Conservation (phyloP, 2,113 vertebrate genomes). For the Chaetodon trifascialis region DNA sequence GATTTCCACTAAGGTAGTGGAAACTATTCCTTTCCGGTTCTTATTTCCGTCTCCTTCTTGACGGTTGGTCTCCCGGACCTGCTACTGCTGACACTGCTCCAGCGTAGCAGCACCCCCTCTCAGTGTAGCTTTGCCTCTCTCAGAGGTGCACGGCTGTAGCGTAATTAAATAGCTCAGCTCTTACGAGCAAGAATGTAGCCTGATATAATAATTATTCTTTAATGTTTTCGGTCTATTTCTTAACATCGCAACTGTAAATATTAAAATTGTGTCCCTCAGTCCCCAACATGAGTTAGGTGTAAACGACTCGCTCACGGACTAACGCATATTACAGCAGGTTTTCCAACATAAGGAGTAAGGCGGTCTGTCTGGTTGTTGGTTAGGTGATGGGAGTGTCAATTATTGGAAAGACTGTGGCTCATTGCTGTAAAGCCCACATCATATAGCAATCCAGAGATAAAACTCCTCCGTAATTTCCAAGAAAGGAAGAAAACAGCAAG, state of each 20-base stretch:
- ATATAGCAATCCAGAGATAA: background rate
- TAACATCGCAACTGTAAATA: background rate
- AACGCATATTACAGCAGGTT: background rate
- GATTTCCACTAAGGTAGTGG: too few species aligned
- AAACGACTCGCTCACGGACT: background rate
- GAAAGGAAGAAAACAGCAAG: background rate
- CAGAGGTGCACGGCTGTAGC: background rate
- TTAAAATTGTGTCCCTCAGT: too few species aligned
- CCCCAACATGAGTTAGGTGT: background rate
- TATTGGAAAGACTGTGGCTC: background rate
- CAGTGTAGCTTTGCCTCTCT: background rate
- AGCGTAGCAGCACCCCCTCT: background rate
- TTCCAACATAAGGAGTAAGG: background rate
- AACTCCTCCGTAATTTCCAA: background rate
- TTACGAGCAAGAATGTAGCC: background rate
- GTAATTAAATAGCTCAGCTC: background rate
- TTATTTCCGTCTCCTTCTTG: background rate
- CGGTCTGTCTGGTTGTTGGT: slow-evolving; percentile 5
- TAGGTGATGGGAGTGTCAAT: background rate
- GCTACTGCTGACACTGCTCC: background rate
- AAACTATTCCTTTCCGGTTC: background rate
- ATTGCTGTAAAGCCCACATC: slow-evolving; percentile 2
- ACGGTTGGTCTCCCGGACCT: background rate
- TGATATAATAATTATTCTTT: background rate
- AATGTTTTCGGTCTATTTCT: too few species aligned